These are phyloP conservation scores for Bombylius major DNA, from an alignment of 2,888 invertebrate species.

Conservation along the genomic window DNA sequence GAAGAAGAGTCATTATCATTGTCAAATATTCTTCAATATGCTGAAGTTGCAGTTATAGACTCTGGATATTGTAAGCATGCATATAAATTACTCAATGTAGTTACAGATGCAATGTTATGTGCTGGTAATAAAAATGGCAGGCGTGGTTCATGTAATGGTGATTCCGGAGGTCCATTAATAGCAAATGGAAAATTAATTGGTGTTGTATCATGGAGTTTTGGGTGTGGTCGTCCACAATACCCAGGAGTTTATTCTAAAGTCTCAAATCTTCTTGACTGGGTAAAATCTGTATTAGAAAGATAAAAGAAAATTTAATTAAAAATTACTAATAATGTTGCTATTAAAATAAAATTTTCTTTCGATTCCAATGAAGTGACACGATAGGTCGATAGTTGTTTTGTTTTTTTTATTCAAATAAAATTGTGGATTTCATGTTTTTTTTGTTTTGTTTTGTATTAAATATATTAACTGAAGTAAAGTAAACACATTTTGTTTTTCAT, in stretches of 20 bases:
- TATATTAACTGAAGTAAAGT: too few species aligned
- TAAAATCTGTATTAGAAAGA: not conserved
- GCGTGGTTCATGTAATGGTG: slow-evolving; percentile 14
- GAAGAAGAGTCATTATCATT: slow-evolving; percentile 25
- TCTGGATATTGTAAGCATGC: slow-evolving; percentile 28
- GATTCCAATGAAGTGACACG: slow-evolving; percentile 15
- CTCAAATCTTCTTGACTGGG: slow-evolving; percentile 4
- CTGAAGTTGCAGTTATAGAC: slow-evolving; percentile 36
- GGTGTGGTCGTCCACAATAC: slow-evolving; percentile 10
- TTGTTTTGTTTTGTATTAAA: too few species aligned
- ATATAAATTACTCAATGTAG: slow-evolving; percentile 1
- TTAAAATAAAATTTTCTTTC: too few species aligned
- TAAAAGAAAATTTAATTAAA: too few species aligned
- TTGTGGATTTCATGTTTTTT: too few species aligned
- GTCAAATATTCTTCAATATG: slow-evolving; percentile 31
- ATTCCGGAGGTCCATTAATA: slow-evolving; percentile 15
- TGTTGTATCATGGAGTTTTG: slow-evolving; percentile 14
- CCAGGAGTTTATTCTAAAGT: slow-evolving; percentile 17
- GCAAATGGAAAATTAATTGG: slow-evolving; percentile 9
- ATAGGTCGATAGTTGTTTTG: slow-evolving; percentile 22
- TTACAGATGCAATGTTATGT: slow-evolving; percentile 13
- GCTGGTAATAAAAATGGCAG: slow-evolving; percentile 11
- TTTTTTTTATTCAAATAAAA: too few species aligned
- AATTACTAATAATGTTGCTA: too few species aligned
- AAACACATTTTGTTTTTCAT: too few species aligned